A percentile compares a stretch with the other conserved stretches of the same genome.
These are phyloP conservation scores for Callocephalon fimbriatum DNA, from an alignment of 2,113 vertebrate species.

Conservation along the genomic window DNA sequence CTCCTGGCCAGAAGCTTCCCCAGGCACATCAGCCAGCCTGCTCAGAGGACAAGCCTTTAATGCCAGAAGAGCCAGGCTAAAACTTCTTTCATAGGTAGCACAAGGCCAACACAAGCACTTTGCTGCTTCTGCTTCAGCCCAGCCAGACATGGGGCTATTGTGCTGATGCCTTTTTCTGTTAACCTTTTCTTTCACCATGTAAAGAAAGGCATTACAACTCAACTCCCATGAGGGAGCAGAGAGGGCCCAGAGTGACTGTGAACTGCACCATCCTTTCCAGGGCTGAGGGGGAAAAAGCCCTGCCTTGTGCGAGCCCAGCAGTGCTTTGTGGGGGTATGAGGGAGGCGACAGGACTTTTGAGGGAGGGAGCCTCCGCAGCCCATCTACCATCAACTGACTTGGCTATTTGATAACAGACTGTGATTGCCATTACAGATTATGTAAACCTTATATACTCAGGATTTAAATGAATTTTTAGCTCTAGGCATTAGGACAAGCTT, in stretches of 20 bases:
- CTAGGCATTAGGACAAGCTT: neutral
- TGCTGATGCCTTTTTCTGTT: accelerated
- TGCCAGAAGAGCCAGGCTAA: accelerated
- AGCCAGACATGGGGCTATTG: accelerated
- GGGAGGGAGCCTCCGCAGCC: neutral
- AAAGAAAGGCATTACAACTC: neutral
- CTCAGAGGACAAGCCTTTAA: neutral
- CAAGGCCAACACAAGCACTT: accelerated
- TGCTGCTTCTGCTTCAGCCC: neutral
- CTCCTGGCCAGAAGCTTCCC: neutral
- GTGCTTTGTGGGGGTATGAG: neutral
- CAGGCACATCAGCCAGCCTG: accelerated
- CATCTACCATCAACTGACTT: neutral
- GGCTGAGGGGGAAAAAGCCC: neutral
- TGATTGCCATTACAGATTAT: neutral
- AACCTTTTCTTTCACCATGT: accelerated
- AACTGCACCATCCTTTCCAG: neutral
- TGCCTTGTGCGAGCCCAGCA: accelerated
- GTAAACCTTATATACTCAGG: neutral
- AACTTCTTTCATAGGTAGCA: accelerated
- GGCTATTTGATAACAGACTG: neutral
- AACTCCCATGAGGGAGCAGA: accelerated
- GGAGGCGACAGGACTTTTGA: neutral
- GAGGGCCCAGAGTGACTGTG: accelerated
- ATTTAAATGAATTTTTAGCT: neutral